Base-by-base conservation (phyloP, 2,888 invertebrate species). In the Lingula anatina region DNA sequence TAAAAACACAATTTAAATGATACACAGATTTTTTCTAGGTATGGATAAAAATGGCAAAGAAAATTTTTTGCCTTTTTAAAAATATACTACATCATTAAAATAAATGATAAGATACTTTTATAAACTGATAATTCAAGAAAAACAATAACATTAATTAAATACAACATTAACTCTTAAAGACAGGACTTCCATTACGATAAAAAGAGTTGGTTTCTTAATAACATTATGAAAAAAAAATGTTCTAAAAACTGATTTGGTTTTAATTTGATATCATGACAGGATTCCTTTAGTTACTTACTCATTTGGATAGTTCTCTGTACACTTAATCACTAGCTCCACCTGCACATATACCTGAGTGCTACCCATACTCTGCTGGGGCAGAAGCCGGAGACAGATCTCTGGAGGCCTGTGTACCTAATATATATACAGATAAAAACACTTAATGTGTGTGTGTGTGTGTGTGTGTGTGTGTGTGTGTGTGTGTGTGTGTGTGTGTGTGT, bases 301-400 rank as follows among this genome's bases (percentile, higher is more conserved):
- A 68, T 88, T 84, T 23, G 94, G 94, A 79, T 95, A 95, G 50
- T 81, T 83, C 1, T 81, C 77, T 24, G 86, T 82, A 65, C 92
- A 91, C 49, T 81, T 83, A 25, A 94, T 81, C 62, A 85, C 86
- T 46, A 95, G 76, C 55, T 88, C 87, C 5, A 90, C 82, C 57
- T 84, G 83, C 23, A 86, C 88, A 73, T 89, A 83, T 3, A 83
- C 79, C 57, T 86, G 83, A 47, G 81, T 80, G 2, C 85, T 84
- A 43, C 84, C 83, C 49, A 86, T 87, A 59, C 89, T 88, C 61
- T 87, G 84, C 56, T 88, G 83, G 0, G 93, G 93, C 38, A 82
- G 83, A 51, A 95, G 76, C 0, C 84, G 84, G 42, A 94, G 80
- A 38, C 82, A 76, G 46, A 93, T 78, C 69, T 91, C 86, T 44